These are phyloP conservation scores for Poeciliopsis gracilis DNA, from an alignment of 2,797 vertebrate genomes.

Conservation along the genomic window DNA sequence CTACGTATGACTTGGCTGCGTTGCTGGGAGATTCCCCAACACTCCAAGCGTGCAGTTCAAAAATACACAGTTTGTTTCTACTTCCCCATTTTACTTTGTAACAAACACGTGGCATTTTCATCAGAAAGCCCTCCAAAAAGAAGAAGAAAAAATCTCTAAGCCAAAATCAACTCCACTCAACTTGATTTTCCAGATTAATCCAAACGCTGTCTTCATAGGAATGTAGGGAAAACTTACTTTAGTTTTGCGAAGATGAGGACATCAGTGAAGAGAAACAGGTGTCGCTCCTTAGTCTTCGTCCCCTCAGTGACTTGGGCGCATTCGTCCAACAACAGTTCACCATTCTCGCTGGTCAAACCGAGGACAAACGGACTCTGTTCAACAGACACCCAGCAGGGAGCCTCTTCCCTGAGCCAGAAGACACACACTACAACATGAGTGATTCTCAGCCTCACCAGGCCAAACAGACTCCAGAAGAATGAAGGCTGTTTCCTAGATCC, in stretches of 20 bases:
- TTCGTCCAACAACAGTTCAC: constrained; percentile 76
- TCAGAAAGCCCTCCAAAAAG: constrained; percentile 2
- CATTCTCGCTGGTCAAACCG: constrained; percentile 72
- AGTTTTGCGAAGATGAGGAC: constrained; percentile 78
- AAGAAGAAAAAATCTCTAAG: background rate
- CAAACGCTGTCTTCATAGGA: background rate
- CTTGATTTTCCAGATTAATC: background rate
- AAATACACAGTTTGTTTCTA: constrained; percentile 37
- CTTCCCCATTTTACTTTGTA: constrained; percentile 66
- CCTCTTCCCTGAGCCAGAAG: constrained; percentile 74
- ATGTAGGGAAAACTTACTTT: constrained; percentile 66
- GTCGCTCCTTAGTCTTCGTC: constrained; percentile 72
- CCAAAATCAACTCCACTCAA: background rate
- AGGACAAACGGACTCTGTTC: constrained; percentile 82
- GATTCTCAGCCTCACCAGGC: background rate
- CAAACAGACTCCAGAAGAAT: background rate
- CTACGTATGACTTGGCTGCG: constrained; percentile 13
- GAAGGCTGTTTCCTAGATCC: background rate
- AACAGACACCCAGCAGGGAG: constrained; percentile 56
- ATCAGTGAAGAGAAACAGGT: constrained; percentile 81
- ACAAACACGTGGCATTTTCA: background rate
- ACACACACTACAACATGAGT: constrained; percentile 1
- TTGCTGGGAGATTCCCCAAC: constrained; percentile 64
- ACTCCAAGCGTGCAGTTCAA: constrained; percentile 18
- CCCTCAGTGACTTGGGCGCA: constrained; percentile 73